Evolutionary conservation across 2,888 invertebrate genomes (phyloP).

Genomic region (Falcaria lacertinaria): DNA sequence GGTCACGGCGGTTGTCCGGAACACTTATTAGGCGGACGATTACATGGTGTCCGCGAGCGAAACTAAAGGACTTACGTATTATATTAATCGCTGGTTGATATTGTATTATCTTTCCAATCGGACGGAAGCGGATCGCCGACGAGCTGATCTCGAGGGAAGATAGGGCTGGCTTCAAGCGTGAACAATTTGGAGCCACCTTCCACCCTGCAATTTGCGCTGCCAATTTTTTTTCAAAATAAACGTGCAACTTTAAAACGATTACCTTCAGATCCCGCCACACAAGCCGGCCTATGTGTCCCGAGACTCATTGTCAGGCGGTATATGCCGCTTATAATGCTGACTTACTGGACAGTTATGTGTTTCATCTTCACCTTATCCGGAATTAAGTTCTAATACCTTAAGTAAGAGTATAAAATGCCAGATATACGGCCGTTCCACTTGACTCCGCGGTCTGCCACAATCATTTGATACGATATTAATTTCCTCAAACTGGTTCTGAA

Average conservation of each 20-base stretch:
- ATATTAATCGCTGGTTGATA: not conserved
- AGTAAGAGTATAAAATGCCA: constrained; percentile 34
- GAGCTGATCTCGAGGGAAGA: constrained; percentile 1
- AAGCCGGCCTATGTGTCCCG: constrained; percentile 15
- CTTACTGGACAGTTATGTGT: constrained; percentile 47
- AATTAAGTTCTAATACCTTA: constrained; percentile 49
- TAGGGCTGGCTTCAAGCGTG: not conserved
- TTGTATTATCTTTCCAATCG: not conserved
- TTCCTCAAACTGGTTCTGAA: constrained; percentile 33
- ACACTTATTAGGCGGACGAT: constrained; percentile 32
- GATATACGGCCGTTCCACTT: constrained; percentile 40
- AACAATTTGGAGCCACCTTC: not conserved
- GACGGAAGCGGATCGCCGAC: constrained; percentile 2
- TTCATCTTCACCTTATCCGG: constrained; percentile 34
- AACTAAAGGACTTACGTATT: constrained; percentile 17
- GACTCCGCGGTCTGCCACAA: constrained; percentile 25
- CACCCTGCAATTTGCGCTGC: constrained; percentile 19
- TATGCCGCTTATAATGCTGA: constrained; percentile 39
- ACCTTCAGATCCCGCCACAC: no score
- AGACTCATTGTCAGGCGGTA: constrained; percentile 34
- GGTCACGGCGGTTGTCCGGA: constrained; percentile 41
- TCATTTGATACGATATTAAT: constrained; percentile 31
- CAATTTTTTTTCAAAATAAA: constrained; percentile 16
- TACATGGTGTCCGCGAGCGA: constrained; percentile 22
- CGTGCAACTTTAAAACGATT: no score